These are phyloP conservation scores for Dipodomys ordii DNA, from an alignment of 2,113 vertebrate genomes.

Conservation along the genomic window DNA sequence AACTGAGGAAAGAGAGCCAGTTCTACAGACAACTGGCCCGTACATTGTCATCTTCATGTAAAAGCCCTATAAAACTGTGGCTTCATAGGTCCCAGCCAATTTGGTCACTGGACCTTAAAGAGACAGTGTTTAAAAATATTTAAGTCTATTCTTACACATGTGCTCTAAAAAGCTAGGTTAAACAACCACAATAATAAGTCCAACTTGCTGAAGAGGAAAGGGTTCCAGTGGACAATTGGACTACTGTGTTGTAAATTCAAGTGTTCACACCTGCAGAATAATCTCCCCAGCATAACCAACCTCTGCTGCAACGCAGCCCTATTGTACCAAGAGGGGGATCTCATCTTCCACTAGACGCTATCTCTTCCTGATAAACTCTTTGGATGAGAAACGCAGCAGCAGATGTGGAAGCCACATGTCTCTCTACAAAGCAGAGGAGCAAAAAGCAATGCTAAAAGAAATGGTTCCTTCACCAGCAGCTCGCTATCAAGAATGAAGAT, in stretches of 20 bases:
- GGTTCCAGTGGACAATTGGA: constrained; percentile 60
- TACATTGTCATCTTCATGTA: constrained; percentile 37
- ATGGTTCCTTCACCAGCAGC: constrained; percentile 67
- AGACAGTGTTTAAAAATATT: not conserved
- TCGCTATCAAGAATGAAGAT: constrained; percentile 59
- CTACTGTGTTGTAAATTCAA: constrained; percentile 70
- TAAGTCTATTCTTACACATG: not conserved
- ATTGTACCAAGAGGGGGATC: constrained; percentile 43
- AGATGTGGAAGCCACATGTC: constrained; percentile 70
- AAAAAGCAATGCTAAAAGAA: constrained; percentile 70
- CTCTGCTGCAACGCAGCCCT: constrained; percentile 60
- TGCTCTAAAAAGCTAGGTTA: constrained; percentile 27
- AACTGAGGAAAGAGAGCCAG: constrained; percentile 73
- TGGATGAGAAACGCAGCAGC: constrained; percentile 66
- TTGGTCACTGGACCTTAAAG: constrained; percentile 51
- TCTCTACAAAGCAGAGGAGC: constrained; percentile 62
- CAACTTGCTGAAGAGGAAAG: constrained; percentile 26
- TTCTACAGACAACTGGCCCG: constrained; percentile 53
- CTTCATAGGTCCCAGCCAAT: constrained; percentile 42
- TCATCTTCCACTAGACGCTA: constrained; percentile 40
- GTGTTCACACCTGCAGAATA: constrained; percentile 62
- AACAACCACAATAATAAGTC: not conserved
- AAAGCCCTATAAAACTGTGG: constrained; percentile 65
- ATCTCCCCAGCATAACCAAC: constrained; percentile 66
- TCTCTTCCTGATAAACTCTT: constrained; percentile 65